Conservation (phyloP, 2,888 invertebrate genomes). For the Netelia virgata region DNA sequence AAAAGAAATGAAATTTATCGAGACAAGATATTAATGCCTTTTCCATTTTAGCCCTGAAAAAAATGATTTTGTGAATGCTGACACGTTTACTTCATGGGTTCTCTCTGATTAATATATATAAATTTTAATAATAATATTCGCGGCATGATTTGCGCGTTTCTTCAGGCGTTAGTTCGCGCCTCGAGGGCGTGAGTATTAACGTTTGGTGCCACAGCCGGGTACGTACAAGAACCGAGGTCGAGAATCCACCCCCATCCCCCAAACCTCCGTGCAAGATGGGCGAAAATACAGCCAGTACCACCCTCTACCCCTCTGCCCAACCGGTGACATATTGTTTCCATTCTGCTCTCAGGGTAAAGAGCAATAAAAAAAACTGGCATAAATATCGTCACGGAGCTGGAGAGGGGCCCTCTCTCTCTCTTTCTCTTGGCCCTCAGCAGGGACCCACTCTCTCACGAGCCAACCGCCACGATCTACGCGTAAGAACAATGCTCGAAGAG, state of each 20-base stretch:
- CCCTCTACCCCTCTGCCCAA: conserved; percentile 63
- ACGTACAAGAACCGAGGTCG: conserved; percentile 53
- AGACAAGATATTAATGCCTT: too few species aligned
- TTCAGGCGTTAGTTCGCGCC: conserved; percentile 4
- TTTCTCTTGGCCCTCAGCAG: conserved; percentile 9
- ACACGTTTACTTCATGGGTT: background rate
- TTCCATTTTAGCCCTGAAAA: background rate
- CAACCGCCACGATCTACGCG: conserved; percentile 70
- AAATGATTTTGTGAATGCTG: background rate
- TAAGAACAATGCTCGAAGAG: conserved; percentile 74
- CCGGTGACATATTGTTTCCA: conserved; percentile 84
- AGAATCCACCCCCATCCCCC: conserved; percentile 28
- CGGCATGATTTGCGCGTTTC: conserved; percentile 20
- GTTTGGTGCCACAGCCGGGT: conserved; percentile 74
- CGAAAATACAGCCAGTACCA: conserved; percentile 75
- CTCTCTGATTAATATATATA: conserved; percentile 3
- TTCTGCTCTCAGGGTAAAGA: conserved; percentile 80
- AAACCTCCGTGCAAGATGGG: conserved; percentile 17
- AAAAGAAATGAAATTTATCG: too few species aligned
- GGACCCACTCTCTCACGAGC: conserved; percentile 67
- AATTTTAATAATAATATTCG: conserved; percentile 11
- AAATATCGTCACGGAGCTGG: conserved; percentile 78
- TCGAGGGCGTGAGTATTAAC: conserved; percentile 77
- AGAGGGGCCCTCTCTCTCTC: background rate
- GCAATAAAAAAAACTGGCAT: conserved; percentile 83